phyloP scores from a whole-genome alignment of 2,888 invertebrate species.

The Dryocosmus kuriphilus region DNA sequence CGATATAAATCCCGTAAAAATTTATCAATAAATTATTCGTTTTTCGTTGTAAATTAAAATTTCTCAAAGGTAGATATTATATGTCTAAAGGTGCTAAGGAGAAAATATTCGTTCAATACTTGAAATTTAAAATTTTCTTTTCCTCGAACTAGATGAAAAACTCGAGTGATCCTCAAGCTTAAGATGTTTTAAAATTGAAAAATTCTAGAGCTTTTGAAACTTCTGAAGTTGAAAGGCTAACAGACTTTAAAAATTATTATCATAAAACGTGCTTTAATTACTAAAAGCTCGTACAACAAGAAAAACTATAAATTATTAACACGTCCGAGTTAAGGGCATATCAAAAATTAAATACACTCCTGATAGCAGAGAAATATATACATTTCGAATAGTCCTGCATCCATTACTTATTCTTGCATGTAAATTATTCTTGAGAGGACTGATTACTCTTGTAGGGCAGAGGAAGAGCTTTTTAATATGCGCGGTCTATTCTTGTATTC shows the following conservation, averaged over 20 bases:
- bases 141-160: neutral
- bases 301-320: no score
- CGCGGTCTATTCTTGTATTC: conserved; percentile 1
- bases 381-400: neutral
- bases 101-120: neutral
- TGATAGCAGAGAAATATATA: neutral
- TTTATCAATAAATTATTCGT: no score
- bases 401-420: no score
- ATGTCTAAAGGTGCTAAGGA: no score
- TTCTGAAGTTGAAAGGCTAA: neutral
- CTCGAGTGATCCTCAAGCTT: neutral
- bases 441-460: neutral
- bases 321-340: no score
- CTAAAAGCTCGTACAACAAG: no score
- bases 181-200: neutral
- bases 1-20: no score
- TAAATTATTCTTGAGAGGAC: no score
- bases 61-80: no score
- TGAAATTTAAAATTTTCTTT: neutral
- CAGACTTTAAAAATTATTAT: neutral
- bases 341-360: neutral
- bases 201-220: neutral
- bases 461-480: conserved; percentile 6
- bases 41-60: no score
- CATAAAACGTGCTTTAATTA: neutral